phyloP scores from a whole-genome alignment of 1,140 invertebrate genomes.

The Mamestra configurata region DNA sequence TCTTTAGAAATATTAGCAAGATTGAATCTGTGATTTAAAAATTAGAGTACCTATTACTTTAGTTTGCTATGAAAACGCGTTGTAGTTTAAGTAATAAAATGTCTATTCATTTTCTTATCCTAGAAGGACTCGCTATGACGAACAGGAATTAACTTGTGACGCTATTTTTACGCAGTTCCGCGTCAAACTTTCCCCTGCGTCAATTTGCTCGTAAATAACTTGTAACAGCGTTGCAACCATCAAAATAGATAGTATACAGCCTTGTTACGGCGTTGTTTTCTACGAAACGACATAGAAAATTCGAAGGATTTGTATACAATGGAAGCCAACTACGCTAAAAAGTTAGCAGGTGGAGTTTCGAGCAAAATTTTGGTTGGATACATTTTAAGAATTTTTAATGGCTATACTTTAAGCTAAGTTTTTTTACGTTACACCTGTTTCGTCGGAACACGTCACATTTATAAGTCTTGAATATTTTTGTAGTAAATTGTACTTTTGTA shows the following conservation, averaged over 20 bases:
- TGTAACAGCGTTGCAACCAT: slow-evolving; percentile 10
- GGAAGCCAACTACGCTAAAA: not conserved
- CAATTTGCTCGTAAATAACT: slow-evolving; percentile 27
- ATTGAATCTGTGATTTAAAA: not conserved
- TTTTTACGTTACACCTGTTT: not conserved
- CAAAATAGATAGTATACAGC: slow-evolving; percentile 14
- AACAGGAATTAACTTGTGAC: not conserved
- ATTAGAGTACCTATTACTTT: not conserved
- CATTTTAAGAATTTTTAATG: not conserved
- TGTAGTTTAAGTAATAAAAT: no score
- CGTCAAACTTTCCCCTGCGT: slow-evolving; percentile 4
- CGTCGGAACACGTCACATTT: not conserved
- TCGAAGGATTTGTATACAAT: not conserved
- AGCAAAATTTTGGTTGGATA: not conserved
- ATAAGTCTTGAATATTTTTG: no score
- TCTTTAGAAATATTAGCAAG: not conserved
- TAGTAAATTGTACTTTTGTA: no score
- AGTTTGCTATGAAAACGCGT: not conserved
- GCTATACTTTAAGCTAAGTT: not conserved
- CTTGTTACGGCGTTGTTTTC: slow-evolving; percentile 19
- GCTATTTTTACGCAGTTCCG: not conserved
- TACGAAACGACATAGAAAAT: not conserved
- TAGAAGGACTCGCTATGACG: not conserved
- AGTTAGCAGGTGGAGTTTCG: not conserved
- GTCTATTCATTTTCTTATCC: not conserved